Percentiles rank a stretch among this genome's conserved stretches.
These are phyloP conservation scores for Pachyramphus minor DNA, from an alignment of 2,113 vertebrate species.

Conservation along the genomic window DNA sequence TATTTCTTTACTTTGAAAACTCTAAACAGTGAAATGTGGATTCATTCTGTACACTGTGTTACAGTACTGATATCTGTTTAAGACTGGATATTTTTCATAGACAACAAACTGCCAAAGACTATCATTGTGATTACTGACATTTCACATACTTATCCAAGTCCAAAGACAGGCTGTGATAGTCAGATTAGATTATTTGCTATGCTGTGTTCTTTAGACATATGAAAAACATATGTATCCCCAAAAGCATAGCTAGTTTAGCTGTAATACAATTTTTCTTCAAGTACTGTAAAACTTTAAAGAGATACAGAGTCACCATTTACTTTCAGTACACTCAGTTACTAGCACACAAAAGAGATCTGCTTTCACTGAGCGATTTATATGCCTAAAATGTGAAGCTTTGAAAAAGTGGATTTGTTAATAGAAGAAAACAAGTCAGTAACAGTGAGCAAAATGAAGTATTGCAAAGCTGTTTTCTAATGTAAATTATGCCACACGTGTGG, in stretches of 20 bases:
- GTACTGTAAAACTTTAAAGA: not conserved
- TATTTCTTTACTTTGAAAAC: not conserved
- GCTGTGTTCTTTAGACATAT: fast-evolving
- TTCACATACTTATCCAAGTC: not conserved
- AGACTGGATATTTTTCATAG: not conserved
- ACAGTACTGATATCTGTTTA: not conserved
- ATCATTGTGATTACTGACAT: not conserved
- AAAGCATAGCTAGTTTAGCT: not conserved
- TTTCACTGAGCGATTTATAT: not conserved
- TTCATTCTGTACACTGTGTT: not conserved
- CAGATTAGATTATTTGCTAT: not conserved
- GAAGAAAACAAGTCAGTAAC: not conserved
- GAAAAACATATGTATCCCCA: not conserved
- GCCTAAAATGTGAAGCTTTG: not conserved
- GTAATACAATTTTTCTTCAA: not conserved
- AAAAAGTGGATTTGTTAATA: not conserved
- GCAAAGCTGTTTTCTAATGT: not conserved
- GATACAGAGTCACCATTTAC: not conserved
- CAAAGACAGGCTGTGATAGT: not conserved
- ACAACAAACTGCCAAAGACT: not conserved
- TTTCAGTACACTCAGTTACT: not conserved
- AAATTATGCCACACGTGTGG: not conserved
- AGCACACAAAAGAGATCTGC: not conserved
- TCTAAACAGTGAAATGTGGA: not conserved
- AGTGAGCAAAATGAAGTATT: not conserved